Evolutionary conservation across 2,797 vertebrate genomes (phyloP), one percentile per base, ranked within the genome.

Genomic region (Rhyacichthys aspro): DNA sequence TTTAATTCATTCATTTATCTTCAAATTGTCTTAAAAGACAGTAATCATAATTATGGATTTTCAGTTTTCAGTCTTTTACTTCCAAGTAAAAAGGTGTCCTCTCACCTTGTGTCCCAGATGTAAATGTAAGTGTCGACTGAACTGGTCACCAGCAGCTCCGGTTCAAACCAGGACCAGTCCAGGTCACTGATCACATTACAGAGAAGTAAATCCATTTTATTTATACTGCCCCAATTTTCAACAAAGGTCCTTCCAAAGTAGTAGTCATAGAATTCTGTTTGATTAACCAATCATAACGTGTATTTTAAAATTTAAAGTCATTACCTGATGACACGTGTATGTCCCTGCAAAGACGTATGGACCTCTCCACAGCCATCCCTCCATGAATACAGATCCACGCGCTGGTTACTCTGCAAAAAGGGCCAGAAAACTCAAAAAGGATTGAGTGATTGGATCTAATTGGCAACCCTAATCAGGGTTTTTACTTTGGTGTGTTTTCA

Each of bases 91-190:
- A 12, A 5, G 5, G 39, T 1, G 1, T 18, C 12, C 0, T 9
- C 2, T 34, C 12, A n/a, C 97, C 97, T 96, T 81, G 96, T 96
- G 84, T 99, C 97, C 97, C 97, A 99, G 84, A 99, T 95, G 86
- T 98, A 99, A 82, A 99, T 98, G 83, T 97, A 99, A 0, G 97
- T 98, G 86, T 99, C 97, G 66, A 99, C 96, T 3, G 97, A 99
- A 81, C 97, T 98, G 75, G 96, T 98, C 60, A 98, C 97, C 59
- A 99, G 90, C 23, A 96, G 65, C 72, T 99, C 96, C 0, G 95
- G 94, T 28, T 99, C 97, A 71, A 97, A 99, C 74, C 96, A 95
- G 0, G 97, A 97, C 97, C 97, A 99, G 88, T 99, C 96, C 87
- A 99, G 88, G 82, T 99, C 97, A 5, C 97, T 99, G 79, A 78